These are phyloP conservation scores for Garrulus glandarius DNA, from an alignment of 2,797 vertebrate species.

Conservation along the genomic window DNA sequence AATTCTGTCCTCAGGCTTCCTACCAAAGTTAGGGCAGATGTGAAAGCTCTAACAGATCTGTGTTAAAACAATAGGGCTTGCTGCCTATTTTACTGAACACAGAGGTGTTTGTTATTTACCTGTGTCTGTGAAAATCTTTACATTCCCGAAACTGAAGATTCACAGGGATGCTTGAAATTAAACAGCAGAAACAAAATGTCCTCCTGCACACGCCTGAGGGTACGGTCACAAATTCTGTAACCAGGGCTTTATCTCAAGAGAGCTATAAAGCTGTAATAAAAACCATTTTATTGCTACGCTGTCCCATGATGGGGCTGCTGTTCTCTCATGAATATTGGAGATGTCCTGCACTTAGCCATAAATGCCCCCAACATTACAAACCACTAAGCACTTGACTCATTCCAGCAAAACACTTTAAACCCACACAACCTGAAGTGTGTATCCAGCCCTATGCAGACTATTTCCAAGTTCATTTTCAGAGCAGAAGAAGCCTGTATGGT, in stretches of 20 bases:
- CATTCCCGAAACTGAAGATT: neutral
- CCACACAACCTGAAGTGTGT: neutral
- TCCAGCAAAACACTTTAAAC: constrained; percentile 37
- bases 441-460: neutral
- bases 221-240: neutral
- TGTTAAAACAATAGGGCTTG: neutral
- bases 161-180: neutral
- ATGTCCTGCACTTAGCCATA: constrained; percentile 6
- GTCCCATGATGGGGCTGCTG: neutral
- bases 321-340: constrained; percentile 31
- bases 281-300: neutral
- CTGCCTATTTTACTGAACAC: neutral
- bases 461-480: neutral
- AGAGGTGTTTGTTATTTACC: neutral
- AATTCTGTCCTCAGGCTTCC: neutral
- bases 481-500: neutral
- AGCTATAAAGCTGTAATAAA: neutral
- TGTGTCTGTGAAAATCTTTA: neutral
- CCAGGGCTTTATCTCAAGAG: neutral
- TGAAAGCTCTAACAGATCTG: neutral
- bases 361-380: neutral
- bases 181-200: neutral
- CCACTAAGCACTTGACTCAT: neutral
- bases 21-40: neutral
- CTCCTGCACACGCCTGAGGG: neutral